phyloP scores from a whole-genome alignment of 2,888 invertebrate species.

The Campopleginae sp. region DNA sequence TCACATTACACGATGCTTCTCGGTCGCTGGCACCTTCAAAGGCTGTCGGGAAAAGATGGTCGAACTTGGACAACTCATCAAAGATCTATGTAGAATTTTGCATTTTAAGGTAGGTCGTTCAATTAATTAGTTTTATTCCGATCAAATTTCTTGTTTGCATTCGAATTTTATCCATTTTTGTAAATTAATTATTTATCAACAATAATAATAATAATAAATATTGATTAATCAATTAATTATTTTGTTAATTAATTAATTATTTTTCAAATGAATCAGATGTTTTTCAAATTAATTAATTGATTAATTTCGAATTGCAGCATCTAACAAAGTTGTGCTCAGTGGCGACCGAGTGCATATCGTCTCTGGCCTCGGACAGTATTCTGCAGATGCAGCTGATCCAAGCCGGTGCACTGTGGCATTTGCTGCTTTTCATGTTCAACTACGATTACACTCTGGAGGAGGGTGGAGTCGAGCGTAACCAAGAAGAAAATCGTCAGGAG shows the following conservation, averaged over 20 bases:
- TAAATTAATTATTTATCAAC: neutral
- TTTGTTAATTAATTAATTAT: too few relatives aligned
- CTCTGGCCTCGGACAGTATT: constrained; percentile 93
- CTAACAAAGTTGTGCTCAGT: constrained; percentile 93
- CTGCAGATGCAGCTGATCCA: constrained; percentile 94
- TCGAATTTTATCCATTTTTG: neutral
- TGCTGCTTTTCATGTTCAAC: constrained; percentile 94
- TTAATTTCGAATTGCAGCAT: constrained; percentile 87
- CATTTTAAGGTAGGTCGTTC: constrained; percentile 89
- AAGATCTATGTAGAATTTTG: constrained; percentile 93
- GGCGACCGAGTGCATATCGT: constrained; percentile 95
- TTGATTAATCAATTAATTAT: too few relatives aligned
- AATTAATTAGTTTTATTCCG: constrained; percentile 37
- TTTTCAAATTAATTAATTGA: too few relatives aligned
- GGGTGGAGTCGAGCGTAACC: constrained; percentile 95
- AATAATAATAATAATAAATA: too few relatives aligned
- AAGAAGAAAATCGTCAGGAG: constrained; percentile 95
- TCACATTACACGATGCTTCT: constrained; percentile 95
- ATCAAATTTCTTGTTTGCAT: neutral
- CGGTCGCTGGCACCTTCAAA: constrained; percentile 97
- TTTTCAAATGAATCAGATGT: too few relatives aligned
- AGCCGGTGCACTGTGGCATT: constrained; percentile 96
- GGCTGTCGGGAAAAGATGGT: constrained; percentile 95
- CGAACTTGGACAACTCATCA: constrained; percentile 93
- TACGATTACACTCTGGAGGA: constrained; percentile 99